These are phyloP conservation scores for Adrianichthys oophorus DNA, from an alignment of 2,797 vertebrate species.

Conservation along the genomic window DNA sequence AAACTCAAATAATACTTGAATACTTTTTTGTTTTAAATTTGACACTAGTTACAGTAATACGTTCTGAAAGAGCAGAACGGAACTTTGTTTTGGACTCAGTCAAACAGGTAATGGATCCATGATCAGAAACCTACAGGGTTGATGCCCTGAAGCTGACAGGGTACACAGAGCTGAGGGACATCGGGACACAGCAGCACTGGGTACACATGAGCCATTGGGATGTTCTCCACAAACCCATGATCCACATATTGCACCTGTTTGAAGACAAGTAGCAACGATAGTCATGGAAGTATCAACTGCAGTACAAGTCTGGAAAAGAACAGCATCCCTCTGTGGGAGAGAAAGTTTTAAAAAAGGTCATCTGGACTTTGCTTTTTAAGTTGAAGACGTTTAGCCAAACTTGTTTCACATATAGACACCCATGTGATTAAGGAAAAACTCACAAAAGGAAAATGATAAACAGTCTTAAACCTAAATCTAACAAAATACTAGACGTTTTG, in stretches of 20 bases:
- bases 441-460: too few relatives aligned
- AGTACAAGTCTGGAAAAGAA: not conserved
- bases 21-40: not conserved
- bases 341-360: too few relatives aligned
- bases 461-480: too few relatives aligned
- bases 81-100: too few relatives aligned
- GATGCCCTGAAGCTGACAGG: conserved; percentile 84
- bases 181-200: conserved; percentile 82
- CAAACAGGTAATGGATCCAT: not conserved
- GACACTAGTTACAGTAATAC: too few relatives aligned
- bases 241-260: conserved; percentile 90
- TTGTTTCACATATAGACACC: too few relatives aligned
- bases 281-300: not conserved
- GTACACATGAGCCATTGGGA: conserved; percentile 88
- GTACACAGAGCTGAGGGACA: conserved; percentile 86
- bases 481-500: too few relatives aligned
- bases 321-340: too few relatives aligned
- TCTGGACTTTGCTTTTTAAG: too few relatives aligned
- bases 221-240: conserved; percentile 84
- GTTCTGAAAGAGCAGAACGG: too few relatives aligned
- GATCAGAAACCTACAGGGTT: conserved; percentile 77
- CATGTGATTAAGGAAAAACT: too few relatives aligned
- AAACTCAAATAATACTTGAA: conserved; percentile 64
- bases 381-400: too few relatives aligned
- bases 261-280: conserved; percentile 1